A percentile compares a stretch with the other conserved stretches of the same genome.
These are phyloP conservation scores for Drosophila lacteicornis DNA, from an alignment of 1,140 invertebrate genomes.

Conservation along the genomic window DNA sequence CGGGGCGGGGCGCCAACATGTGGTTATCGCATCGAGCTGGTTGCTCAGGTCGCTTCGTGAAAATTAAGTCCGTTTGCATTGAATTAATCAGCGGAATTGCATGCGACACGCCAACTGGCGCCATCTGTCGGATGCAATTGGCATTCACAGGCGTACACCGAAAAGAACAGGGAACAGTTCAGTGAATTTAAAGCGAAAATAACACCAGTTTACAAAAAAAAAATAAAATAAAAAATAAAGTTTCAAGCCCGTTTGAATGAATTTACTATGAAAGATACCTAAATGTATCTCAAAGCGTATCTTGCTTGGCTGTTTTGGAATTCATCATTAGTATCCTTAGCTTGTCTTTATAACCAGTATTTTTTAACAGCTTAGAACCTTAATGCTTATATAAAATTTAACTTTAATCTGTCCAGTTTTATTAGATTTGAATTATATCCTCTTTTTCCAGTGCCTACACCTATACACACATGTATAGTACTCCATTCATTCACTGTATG, in stretches of 20 bases:
- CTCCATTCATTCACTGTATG: constrained; percentile 12
- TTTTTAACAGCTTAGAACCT: no score
- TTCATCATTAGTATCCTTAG: no score
- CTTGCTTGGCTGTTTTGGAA: no score
- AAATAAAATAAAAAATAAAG: no score
- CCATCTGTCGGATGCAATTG: constrained; percentile 71
- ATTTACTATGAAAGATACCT: background rate
- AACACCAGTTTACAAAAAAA: no score
- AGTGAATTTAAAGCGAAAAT: no score
- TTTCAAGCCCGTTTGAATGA: no score
- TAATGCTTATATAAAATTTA: no score
- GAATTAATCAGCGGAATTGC: constrained; percentile 81
- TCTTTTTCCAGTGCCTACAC: constrained; percentile 1
- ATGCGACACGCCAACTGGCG: constrained; percentile 78
- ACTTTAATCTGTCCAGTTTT: background rate
- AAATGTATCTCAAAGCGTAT: background rate
- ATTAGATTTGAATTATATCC: background rate
- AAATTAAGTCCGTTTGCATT: constrained; percentile 72
- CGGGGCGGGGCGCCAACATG: constrained; percentile 48
- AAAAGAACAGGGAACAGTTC: background rate
- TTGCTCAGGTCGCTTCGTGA: background rate
- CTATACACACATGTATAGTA: background rate
- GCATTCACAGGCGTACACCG: background rate
- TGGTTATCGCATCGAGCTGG: constrained; percentile 53
- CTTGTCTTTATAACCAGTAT: no score